Base-by-base conservation (phyloP, 2,113 vertebrate genomes). In the Aegypius monachus region DNA sequence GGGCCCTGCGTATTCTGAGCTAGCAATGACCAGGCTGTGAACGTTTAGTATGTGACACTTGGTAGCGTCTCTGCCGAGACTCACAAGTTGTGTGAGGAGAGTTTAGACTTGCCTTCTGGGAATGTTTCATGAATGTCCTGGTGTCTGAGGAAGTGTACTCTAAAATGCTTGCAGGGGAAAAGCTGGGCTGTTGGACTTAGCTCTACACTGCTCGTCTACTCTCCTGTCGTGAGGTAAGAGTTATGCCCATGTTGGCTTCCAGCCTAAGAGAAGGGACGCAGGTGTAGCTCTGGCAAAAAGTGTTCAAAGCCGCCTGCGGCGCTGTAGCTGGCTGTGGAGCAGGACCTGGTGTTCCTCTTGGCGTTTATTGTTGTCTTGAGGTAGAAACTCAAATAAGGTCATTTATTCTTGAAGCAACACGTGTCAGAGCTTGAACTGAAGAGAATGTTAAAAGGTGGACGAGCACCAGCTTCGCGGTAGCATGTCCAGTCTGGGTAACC, bases 141-240 rank as follows among this genome's bases (percentile, higher is more conserved):
- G 27, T 58, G 25, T 29, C 34, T 70, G 66, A 34, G 32, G 59
- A 79, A 83, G 12, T 16, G 9, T 4, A 6, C 40, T 29, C 19
- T 10, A 11, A 65, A 66, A 38, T 67, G n/a, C n/a, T 82, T 62
- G 53, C 17, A 31, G 27, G 32, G 19, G 10, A 38, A 11, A 20
- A 50, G 67, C 23, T 0, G 3, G 6, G 22, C 19, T 79, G 40
- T 50, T 42, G 36, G 43, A 25, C 63, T 65, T 59, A 19, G 32
- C 36, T 72, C 6, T 43, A 1, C 3, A 0, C 19, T 22, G 27
- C 27, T 82, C 2, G 1, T 38, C 31, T 67, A 0, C 27, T 31
- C 20, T 78, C 19, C 36, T 42, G 15, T 70, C 26, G 26, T 25
- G 36, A 74, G 29, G 18, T 21, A 34, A 50, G 34, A 73, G 23